phyloP scores from a whole-genome alignment of 1,140 invertebrate genomes.

The Eupristina koningsbergeri region DNA sequence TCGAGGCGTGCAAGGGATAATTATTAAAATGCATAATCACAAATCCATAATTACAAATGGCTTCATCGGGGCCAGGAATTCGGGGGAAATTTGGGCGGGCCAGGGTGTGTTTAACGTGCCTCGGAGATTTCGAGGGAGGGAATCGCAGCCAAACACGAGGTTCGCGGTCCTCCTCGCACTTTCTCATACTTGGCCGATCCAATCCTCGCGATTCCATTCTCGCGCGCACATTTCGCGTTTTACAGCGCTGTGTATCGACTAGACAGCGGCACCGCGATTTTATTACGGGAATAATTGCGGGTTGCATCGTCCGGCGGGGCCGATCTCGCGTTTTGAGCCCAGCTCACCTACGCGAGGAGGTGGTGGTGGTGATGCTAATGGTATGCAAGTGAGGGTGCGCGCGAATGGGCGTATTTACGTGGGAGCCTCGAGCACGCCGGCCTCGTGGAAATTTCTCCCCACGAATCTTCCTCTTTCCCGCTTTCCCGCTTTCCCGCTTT shows the following conservation, averaged over 20 bases:
- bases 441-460: slow-evolving; percentile 49
- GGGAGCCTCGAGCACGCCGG: slow-evolving; percentile 34
- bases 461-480: background rate
- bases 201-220: slow-evolving; percentile 14
- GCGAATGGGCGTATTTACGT: slow-evolving; percentile 50
- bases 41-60: too few species aligned
- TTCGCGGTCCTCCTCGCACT: background rate
- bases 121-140: background rate
- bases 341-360: slow-evolving; percentile 14
- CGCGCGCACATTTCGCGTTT: slow-evolving; percentile 20
- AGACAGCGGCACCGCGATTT: slow-evolving; percentile 48
- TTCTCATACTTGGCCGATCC: slow-evolving; percentile 23
- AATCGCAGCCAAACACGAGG: background rate
- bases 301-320: slow-evolving; percentile 41
- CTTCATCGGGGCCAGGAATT: background rate
- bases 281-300: slow-evolving; percentile 53
- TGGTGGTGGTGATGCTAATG: slow-evolving; percentile 35
- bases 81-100: background rate
- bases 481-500: slow-evolving; percentile 23
- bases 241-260: slow-evolving; percentile 49
- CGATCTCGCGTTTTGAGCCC: slow-evolving; percentile 42
- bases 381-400: slow-evolving; percentile 35
- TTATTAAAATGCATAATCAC: too few species aligned
- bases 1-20: background rate
- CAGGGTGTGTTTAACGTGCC: slow-evolving; percentile 7